Base-by-base conservation (phyloP, 2,113 vertebrate species). In the Corapipo altera region DNA sequence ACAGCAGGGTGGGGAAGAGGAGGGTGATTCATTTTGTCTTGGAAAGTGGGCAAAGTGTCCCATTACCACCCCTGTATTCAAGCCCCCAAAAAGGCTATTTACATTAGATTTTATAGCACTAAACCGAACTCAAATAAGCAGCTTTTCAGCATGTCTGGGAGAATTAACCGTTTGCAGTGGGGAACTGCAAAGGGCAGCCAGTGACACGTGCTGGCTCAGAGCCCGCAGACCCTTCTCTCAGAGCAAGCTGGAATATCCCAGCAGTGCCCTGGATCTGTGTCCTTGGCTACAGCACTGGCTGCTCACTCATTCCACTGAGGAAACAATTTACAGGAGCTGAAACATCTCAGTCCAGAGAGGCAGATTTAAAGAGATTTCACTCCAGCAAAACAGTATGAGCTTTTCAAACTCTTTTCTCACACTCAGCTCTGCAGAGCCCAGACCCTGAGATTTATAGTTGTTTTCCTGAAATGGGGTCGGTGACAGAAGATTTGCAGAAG, bases 271-370 rank as follows among this genome's bases (percentile, higher is more conserved):
- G 23, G 70, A 28, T 16, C 67, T 5, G 33, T 84, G 89, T 44
- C 87, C 76, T 48, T 57, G 84, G 84, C 91, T 64, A 74, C 59
- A 0, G 86, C 79, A 39, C 67, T 11, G 10, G 15, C 76, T 57
- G 88, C 89, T 80, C 84, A 61, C 37, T 49, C 54, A 58, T 93
- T 61, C 54, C 90, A 35, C 93, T 6, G 52, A 79, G 86, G 92
- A 96, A 92, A 91, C 16, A 37, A 61, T 28, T 90, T 59, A 54
- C 49, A 61, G 72, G 69, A 61, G 18, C 75, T 75, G 26, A 93
- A 76, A 43, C 74, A 41, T 78, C 89, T 90, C 89, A 69, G 23
- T 74, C 61, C 84, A 52, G 85, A 65, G n/a, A 48, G 70, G 58
- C 77, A 91, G 76, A 72, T 75, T 61, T 74, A 79, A 54, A 80